phyloP scores from a whole-genome alignment of 1,140 invertebrate genomes.

The Epicauta chinensis region DNA sequence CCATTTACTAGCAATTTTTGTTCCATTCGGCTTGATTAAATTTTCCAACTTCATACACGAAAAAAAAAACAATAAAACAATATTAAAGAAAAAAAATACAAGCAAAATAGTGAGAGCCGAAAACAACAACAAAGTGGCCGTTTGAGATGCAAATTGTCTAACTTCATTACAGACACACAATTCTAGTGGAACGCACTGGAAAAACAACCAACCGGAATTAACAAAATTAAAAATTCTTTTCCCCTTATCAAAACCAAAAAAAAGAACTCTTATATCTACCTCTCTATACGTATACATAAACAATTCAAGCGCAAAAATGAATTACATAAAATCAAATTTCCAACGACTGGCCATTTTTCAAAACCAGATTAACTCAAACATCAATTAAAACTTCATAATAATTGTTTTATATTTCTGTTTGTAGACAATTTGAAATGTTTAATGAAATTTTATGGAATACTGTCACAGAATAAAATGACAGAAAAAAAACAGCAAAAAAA shows the following conservation, averaged over 20 bases:
- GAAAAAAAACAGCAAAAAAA: neutral
- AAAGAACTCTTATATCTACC: no score
- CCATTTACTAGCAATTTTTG: conserved; percentile 12
- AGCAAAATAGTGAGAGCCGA: neutral
- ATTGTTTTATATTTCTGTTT: no score
- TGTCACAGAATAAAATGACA: no score
- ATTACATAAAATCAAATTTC: no score
- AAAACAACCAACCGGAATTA: conserved; percentile 10
- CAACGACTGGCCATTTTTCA: no score
- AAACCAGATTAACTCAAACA: no score
- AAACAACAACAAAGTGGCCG: neutral
- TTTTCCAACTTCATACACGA: conserved; percentile 12
- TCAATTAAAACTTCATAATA: no score
- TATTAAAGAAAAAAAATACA: neutral
- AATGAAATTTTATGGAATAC: no score
- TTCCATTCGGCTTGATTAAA: neutral
- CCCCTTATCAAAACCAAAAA: no score
- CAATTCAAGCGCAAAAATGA: neutral
- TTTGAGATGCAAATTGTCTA: conserved; percentile 21
- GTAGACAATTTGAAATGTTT: no score
- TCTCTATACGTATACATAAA: neutral
- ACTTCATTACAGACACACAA: conserved; percentile 4
- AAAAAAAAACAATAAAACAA: conserved; percentile 14
- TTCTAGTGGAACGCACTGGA: no score
- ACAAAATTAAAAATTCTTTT: conserved; percentile 24